These are phyloP conservation scores for Tenualosa ilisha DNA, from an alignment of 2,797 vertebrate species.

Conservation along the genomic window DNA sequence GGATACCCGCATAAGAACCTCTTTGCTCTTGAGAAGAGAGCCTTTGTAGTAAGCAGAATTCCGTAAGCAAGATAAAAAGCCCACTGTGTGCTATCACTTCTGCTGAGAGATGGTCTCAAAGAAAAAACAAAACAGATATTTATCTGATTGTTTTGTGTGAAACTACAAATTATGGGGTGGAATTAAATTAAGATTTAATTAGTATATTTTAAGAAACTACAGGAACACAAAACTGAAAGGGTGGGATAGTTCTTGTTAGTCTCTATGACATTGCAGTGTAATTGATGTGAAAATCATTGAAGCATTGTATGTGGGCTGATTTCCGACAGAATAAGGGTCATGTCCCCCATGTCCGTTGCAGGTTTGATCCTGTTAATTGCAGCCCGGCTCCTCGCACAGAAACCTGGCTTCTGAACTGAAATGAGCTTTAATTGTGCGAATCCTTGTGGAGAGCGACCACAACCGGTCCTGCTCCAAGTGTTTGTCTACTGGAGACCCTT, in stretches of 20 bases:
- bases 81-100: background rate
- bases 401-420: conserved; percentile 76
- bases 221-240: background rate
- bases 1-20: conserved; percentile 32
- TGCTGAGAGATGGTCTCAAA: background rate
- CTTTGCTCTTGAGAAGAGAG: background rate
- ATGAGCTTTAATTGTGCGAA: conserved; percentile 80
- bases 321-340: conserved; percentile 11
- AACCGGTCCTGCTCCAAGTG: conserved; percentile 73
- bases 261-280: background rate
- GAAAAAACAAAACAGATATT: background rate
- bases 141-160: background rate
- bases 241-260: background rate
- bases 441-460: conserved; percentile 79
- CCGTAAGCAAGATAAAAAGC: background rate
- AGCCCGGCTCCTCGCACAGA: conserved; percentile 69
- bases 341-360: conserved; percentile 39
- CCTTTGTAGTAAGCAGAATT: background rate
- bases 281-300: conserved; percentile 14
- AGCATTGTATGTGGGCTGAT: background rate
- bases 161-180: background rate
- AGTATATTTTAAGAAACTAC: background rate
- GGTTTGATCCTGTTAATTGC: conserved; percentile 87
- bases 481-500: conserved; percentile 74
- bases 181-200: too few relatives aligned